Evolutionary conservation across 1,140 invertebrate species (phyloP).

Genomic region (Psilanteris sp.): DNA sequence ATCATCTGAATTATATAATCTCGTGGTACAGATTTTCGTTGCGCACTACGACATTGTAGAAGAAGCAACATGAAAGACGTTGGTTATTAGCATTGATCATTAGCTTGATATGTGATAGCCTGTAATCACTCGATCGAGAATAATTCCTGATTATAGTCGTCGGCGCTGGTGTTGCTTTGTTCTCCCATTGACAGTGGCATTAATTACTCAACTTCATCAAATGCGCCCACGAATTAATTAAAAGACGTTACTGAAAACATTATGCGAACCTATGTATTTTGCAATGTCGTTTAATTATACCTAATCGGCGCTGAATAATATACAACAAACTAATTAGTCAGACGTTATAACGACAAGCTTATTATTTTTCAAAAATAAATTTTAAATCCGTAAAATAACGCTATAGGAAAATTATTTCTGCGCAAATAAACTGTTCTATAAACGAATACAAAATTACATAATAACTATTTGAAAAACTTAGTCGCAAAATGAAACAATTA

Average conservation of each 20-base stretch:
- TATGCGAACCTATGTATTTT: too few species aligned
- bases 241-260: background rate
- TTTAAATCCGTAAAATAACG: too few species aligned
- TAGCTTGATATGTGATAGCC: slow-evolving; percentile 51
- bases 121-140: slow-evolving; percentile 59
- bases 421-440: too few species aligned
- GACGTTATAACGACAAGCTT: too few species aligned
- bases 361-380: too few species aligned
- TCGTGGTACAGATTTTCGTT: slow-evolving; percentile 33
- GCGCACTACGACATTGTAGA: slow-evolving; percentile 47
- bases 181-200: slow-evolving; percentile 14
- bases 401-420: too few species aligned
- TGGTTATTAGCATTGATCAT: slow-evolving; percentile 36
- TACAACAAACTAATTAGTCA: too few species aligned
- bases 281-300: background rate
- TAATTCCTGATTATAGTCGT: slow-evolving; percentile 54
- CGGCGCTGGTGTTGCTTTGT: slow-evolving; percentile 32
- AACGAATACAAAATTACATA: too few species aligned
- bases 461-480: too few species aligned
- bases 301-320: too few species aligned
- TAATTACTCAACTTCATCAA: slow-evolving; percentile 43
- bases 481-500: too few species aligned
- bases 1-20: slow-evolving; percentile 54
- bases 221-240: slow-evolving; percentile 15
- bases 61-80: slow-evolving; percentile 51